Percentiles rank a stretch among this genome's conserved stretches.
phyloP scores from a whole-genome alignment of 2,797 vertebrate genomes.

The Eulemur rubriventer region DNA sequence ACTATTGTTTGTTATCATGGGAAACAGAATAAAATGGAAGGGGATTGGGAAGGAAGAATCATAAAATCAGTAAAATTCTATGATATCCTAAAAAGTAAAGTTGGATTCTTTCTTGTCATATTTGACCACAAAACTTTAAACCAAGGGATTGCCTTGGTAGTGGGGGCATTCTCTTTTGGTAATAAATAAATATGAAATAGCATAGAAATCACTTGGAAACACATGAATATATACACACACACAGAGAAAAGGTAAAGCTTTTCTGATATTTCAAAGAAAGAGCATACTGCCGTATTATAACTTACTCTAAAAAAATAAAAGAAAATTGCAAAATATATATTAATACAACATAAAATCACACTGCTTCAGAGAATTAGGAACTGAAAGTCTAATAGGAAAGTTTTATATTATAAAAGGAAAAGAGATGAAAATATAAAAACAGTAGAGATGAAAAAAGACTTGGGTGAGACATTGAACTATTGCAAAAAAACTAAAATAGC shows the following conservation, averaged over 20 bases:
- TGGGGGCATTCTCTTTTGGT: neutral
- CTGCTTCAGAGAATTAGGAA: neutral
- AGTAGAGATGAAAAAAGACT: neutral
- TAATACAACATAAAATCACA: neutral
- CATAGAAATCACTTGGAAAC: neutral
- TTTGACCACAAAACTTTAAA: neutral
- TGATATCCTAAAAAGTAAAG: neutral
- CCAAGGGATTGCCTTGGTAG: neutral
- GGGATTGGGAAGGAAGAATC: neutral
- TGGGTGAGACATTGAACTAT: neutral
- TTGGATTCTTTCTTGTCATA: neutral
- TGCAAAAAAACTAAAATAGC: constrained; percentile 47
- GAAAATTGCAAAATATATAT: neutral
- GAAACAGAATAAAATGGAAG: constrained; percentile 3
- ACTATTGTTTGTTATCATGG: neutral
- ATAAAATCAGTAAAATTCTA: neutral
- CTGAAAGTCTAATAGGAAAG: neutral
- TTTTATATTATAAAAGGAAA: neutral
- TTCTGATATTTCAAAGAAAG: neutral
- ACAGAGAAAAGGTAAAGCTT: neutral
- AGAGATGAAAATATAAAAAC: neutral
- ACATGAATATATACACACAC: neutral
- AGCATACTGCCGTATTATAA: neutral
- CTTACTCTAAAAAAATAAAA: neutral
- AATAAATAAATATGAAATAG: neutral